Conservation (phyloP, 2,113 vertebrate genomes). For the Camarhynchus parvulus region DNA sequence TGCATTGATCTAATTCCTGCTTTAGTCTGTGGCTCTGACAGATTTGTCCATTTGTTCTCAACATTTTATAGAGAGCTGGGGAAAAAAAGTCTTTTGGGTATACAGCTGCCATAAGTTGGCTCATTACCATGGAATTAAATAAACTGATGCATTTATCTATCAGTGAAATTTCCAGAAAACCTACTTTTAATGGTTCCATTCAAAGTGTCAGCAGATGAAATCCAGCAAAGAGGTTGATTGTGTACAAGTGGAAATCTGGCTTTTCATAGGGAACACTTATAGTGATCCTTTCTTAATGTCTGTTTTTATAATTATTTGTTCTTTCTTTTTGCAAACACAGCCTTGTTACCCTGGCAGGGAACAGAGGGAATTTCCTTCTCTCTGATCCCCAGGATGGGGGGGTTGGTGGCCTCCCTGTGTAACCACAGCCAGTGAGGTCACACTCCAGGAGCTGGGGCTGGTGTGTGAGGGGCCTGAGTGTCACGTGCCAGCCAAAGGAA, state of each 20-base stretch:
- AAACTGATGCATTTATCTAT: not conserved
- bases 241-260: not conserved
- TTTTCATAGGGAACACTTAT: not conserved
- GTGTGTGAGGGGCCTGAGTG: conserved; percentile 43
- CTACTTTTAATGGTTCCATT: not conserved
- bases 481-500: conserved; percentile 9
- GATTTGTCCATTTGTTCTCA: conserved; percentile 11
- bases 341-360: not conserved
- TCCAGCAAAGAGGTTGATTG: not conserved
- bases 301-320: not conserved
- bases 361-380: not conserved
- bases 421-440: not conserved
- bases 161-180: not conserved
- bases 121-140: not conserved
- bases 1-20: not conserved
- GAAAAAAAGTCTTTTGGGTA: not conserved
- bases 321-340: not conserved
- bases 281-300: not conserved
- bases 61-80: not conserved
- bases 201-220: not conserved
- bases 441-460: conserved; percentile 42
- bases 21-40: not conserved
- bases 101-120: not conserved
- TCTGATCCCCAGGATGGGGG: not conserved
- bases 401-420: conserved; percentile 16